Evolutionary conservation across 2,113 vertebrate genomes (phyloP), one percentile per base, ranked within the genome.

Genomic region (Hystrix cristata): DNA sequence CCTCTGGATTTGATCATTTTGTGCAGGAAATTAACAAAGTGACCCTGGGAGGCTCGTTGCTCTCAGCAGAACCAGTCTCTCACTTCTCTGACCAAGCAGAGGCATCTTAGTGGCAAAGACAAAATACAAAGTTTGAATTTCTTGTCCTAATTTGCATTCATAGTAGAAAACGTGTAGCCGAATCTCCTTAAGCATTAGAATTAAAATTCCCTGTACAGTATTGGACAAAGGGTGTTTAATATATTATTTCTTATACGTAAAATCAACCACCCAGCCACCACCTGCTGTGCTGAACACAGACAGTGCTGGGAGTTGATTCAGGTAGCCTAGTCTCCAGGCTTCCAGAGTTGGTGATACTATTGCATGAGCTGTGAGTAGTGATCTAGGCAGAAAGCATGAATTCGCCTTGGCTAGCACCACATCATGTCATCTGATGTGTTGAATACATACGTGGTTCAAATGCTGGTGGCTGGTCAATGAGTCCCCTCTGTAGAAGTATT

Each of bases 1-100:
- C 14, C 51, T 69, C 80, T 91, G 79, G 19, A 60, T 82, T 43
- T 88, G 25, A 57, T 93, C 4, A 8, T 95, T 94, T 90, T 79
- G 6, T 29, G 76, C 59, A 48, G 69, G 29, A 98, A 92, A 96
- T 79, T 79, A 93, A 60, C 48, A 95, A 91, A 93, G 31, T 0
- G 1, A 91, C 48, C 51, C 79, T 88, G 65, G 29, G 46, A 95
- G 21, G 3, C 74, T 57, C 27, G 51, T 78, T 86, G 38, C 51
- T 89, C 57, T 88, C 34, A 16, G 15, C 27, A 27, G 10, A 76
- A 3, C 19, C 80, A 85, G 67, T 8, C 29, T n/a, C 43, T 51
- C 64, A 53, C 76, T 94, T 64, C 43, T 84, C 4, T 74, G 87
- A 46, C n/a, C 59, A 92, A 95, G 76, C 14, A 85, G 11, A 80